Conservation (phyloP, 1,140 invertebrate species). For the Cyclina sinensis region DNA sequence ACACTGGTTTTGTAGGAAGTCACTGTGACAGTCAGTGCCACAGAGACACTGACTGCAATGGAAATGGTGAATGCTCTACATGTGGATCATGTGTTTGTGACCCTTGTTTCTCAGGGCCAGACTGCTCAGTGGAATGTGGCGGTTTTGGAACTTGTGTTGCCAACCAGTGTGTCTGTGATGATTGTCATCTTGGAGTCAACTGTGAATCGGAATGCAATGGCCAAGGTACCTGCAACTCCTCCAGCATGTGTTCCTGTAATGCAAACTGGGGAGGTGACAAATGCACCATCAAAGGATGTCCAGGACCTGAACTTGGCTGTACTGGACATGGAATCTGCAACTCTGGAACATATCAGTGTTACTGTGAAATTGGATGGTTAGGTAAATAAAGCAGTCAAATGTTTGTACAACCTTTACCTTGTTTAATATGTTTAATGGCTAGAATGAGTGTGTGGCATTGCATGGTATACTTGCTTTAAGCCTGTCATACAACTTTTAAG, state of each 20-base stretch:
- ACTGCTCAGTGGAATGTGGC: constrained; percentile 75
- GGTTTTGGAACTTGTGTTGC: constrained; percentile 74
- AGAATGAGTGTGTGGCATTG: too few species aligned
- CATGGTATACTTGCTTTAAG: too few species aligned
- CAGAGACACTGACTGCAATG: constrained; percentile 71
- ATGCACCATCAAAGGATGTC: constrained; percentile 77
- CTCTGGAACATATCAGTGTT: constrained; percentile 74
- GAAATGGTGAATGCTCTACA: constrained; percentile 75
- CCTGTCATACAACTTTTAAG: too few species aligned
- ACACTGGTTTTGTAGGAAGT: constrained; percentile 74
- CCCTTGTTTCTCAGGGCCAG: constrained; percentile 77
- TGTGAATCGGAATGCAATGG: constrained; percentile 79
- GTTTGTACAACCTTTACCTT: too few species aligned
- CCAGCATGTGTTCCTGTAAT: constrained; percentile 72
- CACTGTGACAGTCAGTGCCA: constrained; percentile 77
- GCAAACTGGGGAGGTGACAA: constrained; percentile 74
- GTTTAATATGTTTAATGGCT: too few species aligned
- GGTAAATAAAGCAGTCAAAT: constrained; percentile 68
- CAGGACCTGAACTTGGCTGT: constrained; percentile 69
- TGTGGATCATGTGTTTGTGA: constrained; percentile 79
- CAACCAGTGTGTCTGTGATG: constrained; percentile 76
- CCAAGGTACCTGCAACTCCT: constrained; percentile 74
- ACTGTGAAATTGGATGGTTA: constrained; percentile 79
- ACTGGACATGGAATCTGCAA: constrained; percentile 79
- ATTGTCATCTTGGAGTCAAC: constrained; percentile 75